Evolutionary conservation across 2,888 invertebrate species (phyloP).

Genomic region (Rhopalosiphum nymphaeae): DNA sequence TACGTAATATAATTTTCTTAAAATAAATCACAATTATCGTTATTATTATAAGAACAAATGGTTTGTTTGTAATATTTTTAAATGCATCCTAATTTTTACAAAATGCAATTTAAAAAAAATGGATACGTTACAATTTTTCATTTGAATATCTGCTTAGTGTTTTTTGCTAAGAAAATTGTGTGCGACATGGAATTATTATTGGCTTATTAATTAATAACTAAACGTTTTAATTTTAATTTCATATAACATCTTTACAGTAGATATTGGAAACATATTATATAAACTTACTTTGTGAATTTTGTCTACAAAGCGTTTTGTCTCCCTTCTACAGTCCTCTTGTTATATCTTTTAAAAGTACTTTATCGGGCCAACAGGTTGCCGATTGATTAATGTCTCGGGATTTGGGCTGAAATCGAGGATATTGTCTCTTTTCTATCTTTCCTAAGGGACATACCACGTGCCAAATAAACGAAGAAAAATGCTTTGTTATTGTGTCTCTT

Average conservation of each 20-base stretch:
- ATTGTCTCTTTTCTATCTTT: slow-evolving; percentile 20
- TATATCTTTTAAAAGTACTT: slow-evolving; percentile 38
- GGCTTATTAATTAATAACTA: not conserved
- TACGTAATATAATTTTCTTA: not conserved
- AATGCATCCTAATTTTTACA: not conserved
- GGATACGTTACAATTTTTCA: not conserved
- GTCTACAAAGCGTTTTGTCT: slow-evolving; percentile 28
- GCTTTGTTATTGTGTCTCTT: slow-evolving; percentile 34
- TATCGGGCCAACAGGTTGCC: slow-evolving; percentile 57
- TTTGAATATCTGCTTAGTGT: not conserved
- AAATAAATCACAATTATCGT: not conserved
- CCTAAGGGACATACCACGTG: slow-evolving; percentile 7
- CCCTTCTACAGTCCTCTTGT: not conserved
- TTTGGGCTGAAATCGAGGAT: slow-evolving; percentile 40
- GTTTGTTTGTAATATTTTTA: not conserved
- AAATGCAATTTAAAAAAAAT: not conserved
- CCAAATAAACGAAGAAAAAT: slow-evolving; percentile 43
- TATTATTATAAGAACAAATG: not conserved
- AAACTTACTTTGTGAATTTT: slow-evolving; percentile 37
- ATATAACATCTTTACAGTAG: not conserved
- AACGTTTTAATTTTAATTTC: not conserved
- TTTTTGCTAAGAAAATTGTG: not conserved
- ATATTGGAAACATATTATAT: not conserved
- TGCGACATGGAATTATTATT: not conserved
- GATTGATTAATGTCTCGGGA: slow-evolving; percentile 57